Conservation (phyloP, 1,140 invertebrate species). For the Ceratosolen fusciceps region DNA sequence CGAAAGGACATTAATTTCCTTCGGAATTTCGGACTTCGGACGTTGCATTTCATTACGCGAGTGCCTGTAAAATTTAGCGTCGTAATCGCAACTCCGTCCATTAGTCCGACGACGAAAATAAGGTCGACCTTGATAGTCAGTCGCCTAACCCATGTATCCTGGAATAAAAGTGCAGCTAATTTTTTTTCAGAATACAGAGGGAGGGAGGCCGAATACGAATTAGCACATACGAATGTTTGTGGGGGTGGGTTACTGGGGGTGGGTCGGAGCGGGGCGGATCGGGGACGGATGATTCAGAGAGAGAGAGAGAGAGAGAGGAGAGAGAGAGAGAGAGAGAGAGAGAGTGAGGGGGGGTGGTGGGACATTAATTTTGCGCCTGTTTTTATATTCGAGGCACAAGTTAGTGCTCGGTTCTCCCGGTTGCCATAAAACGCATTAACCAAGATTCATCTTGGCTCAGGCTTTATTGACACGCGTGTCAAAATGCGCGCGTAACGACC, state of each 20-base stretch:
- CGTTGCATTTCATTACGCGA: too few species aligned
- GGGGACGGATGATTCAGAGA: too few species aligned
- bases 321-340: background rate
- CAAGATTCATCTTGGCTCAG: slow-evolving; percentile 47
- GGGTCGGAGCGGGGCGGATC: too few species aligned
- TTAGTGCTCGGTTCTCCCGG: background rate
- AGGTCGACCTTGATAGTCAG: background rate
- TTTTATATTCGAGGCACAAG: slow-evolving; percentile 37
- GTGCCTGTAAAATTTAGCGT: background rate
- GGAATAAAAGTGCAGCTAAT: slow-evolving; percentile 41
- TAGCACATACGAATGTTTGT: too few species aligned
- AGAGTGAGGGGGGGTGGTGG: background rate
- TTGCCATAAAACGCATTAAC: slow-evolving; percentile 45
- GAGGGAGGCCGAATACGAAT: too few species aligned
- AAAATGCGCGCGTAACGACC: slow-evolving; percentile 48
- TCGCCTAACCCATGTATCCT: background rate
- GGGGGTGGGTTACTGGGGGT: too few species aligned
- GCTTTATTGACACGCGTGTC: slow-evolving; percentile 53
- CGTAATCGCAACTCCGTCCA: background rate
- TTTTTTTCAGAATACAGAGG: slow-evolving; percentile 1
- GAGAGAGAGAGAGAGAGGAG: background rate
- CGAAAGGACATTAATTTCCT: too few species aligned
- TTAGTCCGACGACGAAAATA: slow-evolving; percentile 20
- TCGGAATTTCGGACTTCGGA: too few species aligned
- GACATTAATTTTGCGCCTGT: slow-evolving; percentile 36